These are phyloP conservation scores for Pedicia rivosa DNA, from an alignment of 2,888 invertebrate genomes.

Conservation along the genomic window DNA sequence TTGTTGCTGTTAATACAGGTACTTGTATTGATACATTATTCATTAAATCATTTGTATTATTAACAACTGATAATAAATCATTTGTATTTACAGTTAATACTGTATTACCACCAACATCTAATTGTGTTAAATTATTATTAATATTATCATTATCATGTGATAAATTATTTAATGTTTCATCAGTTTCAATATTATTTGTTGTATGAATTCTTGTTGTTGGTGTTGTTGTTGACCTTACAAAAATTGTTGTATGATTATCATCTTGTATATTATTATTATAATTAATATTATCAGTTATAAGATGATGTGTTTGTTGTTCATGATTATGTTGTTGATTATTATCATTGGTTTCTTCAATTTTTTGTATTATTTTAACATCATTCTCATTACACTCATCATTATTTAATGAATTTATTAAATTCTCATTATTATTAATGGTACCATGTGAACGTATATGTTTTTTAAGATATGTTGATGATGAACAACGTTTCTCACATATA, in stretches of 20 bases:
- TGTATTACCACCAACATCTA: neutral
- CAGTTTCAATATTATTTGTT: too few relatives aligned
- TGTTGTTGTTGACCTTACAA: too few relatives aligned
- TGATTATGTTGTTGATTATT: neutral
- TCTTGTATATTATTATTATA: too few relatives aligned
- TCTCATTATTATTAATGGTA: neutral
- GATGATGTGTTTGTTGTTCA: too few relatives aligned
- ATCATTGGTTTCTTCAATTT: too few relatives aligned
- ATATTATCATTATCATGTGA: neutral
- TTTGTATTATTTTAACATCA: neutral
- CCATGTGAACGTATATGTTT: conserved; percentile 2
- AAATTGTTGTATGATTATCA: too few relatives aligned
- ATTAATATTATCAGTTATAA: too few relatives aligned
- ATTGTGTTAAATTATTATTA: neutral
- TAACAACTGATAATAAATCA: neutral
- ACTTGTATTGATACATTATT: conserved; percentile 1
- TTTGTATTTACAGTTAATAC: neutral
- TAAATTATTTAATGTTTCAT: neutral
- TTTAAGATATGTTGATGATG: conserved; percentile 2
- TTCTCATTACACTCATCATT: too few relatives aligned
- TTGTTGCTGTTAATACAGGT: conserved; percentile 1
- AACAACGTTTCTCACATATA: conserved; percentile 1
- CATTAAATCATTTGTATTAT: neutral
- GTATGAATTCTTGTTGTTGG: too few relatives aligned
- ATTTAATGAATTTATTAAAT: too few relatives aligned